phyloP scores from a whole-genome alignment of 2,113 vertebrate genomes.

The Nycticebus coucang region DNA sequence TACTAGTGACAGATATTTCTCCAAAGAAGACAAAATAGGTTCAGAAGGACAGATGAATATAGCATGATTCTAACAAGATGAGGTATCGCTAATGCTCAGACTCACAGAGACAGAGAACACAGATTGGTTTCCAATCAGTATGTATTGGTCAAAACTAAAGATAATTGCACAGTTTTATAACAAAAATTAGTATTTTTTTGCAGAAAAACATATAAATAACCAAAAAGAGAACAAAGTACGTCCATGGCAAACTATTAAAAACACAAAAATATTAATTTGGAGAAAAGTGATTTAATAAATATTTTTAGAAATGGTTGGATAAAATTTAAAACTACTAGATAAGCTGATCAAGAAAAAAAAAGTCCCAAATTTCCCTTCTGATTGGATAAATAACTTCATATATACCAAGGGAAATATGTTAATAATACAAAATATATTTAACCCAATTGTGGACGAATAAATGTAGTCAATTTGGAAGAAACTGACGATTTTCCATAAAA shows the following conservation, averaged over 20 bases:
- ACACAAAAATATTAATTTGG: neutral
- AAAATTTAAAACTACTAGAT: neutral
- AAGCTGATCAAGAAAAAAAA: neutral
- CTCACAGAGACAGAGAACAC: neutral
- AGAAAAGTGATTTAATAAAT: neutral
- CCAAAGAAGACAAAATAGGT: neutral
- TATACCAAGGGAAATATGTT: neutral
- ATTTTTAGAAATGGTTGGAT: neutral
- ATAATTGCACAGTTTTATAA: neutral
- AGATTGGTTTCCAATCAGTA: neutral
- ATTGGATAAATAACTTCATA: neutral
- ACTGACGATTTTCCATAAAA: neutral
- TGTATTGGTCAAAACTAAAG: no score
- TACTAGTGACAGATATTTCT: neutral
- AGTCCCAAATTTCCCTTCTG: neutral
- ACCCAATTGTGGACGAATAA: neutral
- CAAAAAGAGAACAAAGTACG: neutral
- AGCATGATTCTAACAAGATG: neutral
- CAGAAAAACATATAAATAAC: neutral
- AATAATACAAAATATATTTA: neutral
- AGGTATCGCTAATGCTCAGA: neutral
- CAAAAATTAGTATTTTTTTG: neutral
- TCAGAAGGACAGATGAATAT: neutral
- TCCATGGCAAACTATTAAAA: neutral
- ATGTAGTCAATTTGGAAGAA: neutral